These are phyloP conservation scores for Volucella inanis DNA, from an alignment of 2,888 invertebrate species.

Conservation along the genomic window DNA sequence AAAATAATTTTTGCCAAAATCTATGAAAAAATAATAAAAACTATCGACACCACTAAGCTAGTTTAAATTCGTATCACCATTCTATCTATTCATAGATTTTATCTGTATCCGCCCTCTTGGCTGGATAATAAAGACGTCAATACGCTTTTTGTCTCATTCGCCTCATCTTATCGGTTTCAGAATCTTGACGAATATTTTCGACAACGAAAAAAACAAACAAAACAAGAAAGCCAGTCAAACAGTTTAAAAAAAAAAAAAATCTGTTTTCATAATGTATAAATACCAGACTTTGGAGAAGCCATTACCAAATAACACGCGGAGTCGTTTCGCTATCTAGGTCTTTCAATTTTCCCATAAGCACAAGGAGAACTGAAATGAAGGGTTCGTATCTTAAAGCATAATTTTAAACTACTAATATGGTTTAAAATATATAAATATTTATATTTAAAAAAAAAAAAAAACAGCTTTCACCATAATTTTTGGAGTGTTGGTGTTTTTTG, in stretches of 20 bases:
- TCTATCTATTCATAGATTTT: slow-evolving; percentile 27
- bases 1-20: too few relatives aligned
- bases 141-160: neutral
- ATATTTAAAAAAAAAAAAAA: too few relatives aligned
- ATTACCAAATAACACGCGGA: slow-evolving; percentile 21
- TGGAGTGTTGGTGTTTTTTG: slow-evolving; percentile 39
- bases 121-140: slow-evolving; percentile 44
- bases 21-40: too few relatives aligned
- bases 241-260: neutral
- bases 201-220: neutral
- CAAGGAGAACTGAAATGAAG: slow-evolving; percentile 15
- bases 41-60: too few relatives aligned
- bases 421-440: neutral
- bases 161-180: slow-evolving; percentile 23
- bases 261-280: slow-evolving; percentile 32
- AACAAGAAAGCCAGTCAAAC: too few relatives aligned
- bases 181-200: neutral
- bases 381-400: slow-evolving; percentile 11
- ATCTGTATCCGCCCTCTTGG: slow-evolving; percentile 11
- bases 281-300: neutral
- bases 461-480: slow-evolving; percentile 15
- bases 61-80: neutral
- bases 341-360: neutral
- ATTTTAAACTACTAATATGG: too few relatives aligned
- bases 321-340: slow-evolving; percentile 16